Percentiles rank a stretch among this genome's conserved stretches.
phyloP scores from a whole-genome alignment of 2,113 vertebrate species.

The Myrmophylax atrothorax region DNA sequence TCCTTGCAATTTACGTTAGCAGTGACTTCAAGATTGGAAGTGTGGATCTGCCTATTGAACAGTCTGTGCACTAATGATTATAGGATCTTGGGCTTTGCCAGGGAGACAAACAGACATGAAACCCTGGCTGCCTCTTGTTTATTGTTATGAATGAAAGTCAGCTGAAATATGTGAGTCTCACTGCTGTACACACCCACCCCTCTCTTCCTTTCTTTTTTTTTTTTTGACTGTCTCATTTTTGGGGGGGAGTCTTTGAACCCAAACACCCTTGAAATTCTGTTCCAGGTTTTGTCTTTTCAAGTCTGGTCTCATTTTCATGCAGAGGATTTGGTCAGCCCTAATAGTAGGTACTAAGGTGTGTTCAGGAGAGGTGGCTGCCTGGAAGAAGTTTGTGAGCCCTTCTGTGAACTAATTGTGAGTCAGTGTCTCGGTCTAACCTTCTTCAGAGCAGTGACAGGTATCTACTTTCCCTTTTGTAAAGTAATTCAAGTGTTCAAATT shows the following conservation, averaged over 20 bases:
- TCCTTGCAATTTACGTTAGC: constrained; percentile 37
- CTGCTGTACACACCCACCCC: background rate
- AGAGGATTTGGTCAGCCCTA: background rate
- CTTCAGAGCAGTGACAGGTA: background rate
- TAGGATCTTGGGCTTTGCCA: background rate
- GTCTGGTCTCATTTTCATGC: background rate
- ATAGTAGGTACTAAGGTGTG: background rate
- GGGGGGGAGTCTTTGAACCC: background rate
- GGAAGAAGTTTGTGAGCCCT: background rate
- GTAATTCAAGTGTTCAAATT: background rate
- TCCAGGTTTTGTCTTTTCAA: background rate
- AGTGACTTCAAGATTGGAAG: background rate
- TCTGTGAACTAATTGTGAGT: background rate
- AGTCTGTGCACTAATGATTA: background rate
- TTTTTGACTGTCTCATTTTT: background rate
- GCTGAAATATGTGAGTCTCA: background rate
- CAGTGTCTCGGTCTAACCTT: background rate
- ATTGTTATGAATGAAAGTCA: background rate
- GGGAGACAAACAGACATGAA: background rate
- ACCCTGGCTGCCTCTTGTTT: background rate
- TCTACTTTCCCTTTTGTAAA: background rate
- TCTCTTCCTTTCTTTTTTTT: background rate
- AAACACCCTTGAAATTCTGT: background rate
- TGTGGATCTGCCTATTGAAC: background rate
- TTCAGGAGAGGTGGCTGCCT: background rate